Conservation (phyloP, 2,113 vertebrate genomes). For the Plecotus auritus region DNA sequence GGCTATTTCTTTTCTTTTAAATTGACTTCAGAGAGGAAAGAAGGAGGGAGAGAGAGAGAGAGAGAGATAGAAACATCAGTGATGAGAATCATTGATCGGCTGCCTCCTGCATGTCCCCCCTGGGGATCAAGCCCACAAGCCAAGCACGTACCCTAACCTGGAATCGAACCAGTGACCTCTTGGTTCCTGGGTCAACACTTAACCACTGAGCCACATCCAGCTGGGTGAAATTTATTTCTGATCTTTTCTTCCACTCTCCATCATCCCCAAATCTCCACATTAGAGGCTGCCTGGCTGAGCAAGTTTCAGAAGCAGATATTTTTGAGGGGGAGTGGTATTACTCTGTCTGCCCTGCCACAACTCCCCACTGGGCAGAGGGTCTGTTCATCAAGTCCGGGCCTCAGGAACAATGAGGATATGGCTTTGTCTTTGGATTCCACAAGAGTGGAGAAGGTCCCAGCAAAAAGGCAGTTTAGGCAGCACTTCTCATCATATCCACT, state of each 20-base stretch:
- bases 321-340: neutral
- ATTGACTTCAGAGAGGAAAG: too few relatives aligned
- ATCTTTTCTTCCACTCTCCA: neutral
- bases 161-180: too few relatives aligned
- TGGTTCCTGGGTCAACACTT: too few relatives aligned
- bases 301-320: neutral
- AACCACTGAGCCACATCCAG: too few relatives aligned
- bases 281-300: neutral
- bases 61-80: too few relatives aligned
- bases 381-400: neutral
- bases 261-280: neutral
- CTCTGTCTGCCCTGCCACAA: neutral
- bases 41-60: too few relatives aligned
- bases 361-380: neutral
- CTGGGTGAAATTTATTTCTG: slow-evolving; percentile 51
- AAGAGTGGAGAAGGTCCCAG: neutral
- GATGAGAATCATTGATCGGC: too few relatives aligned
- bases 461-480: neutral
- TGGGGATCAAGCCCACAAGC: too few relatives aligned
- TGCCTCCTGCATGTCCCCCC: too few relatives aligned
- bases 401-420: neutral
- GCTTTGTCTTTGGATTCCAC: neutral
- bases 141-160: too few relatives aligned
- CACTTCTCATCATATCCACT: too few relatives aligned
- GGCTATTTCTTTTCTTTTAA: too few relatives aligned